Evolutionary conservation across 2,113 vertebrate species (phyloP), one percentile per base, ranked within the genome.

Genomic region (Turdus rufiventris): DNA sequence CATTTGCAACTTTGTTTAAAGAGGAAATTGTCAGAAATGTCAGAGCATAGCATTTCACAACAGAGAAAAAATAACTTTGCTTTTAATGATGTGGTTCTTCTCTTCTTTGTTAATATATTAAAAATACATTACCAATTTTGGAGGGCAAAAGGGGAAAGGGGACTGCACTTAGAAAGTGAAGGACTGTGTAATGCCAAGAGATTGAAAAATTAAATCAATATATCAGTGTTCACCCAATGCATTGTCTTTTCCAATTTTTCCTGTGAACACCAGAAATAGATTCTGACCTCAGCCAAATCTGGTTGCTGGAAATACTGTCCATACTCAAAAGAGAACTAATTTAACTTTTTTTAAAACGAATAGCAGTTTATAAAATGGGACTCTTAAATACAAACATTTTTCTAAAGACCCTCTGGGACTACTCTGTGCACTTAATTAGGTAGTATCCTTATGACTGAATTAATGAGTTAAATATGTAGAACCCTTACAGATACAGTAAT

Each of bases 11-110:
- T 71, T 91, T 72, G 53, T 79, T 96, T 95, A 77, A 96, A 93
- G 80, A 94, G 43, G 82, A 40, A 90, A 85, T 96, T 91, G 73
- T 94, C 68, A 93, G 68, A 97, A 96, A 97, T 91, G 65, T 84
- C 92, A 97, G 84, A 96, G 38, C 16, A 71, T 73, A 58, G 63
- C 48, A 74, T 85, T 89, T 96, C 94, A 91, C 42, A 48, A 85
- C 92, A 93, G 68, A 71, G 76, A 85, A 93, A 80, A 56, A 90
- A 79, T 45, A 72, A 57, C 62, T 87, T 72, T 91, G 80, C 36
- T 94, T 89, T 90, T 83, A 94, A 95, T 56, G 75, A 95, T 78
- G 65, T 50, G 77, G 65, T 91, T 24, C 68, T 97, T 80, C 29
- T 92, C n/a, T 83, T 85, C 51, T 66, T 84, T 73, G 58, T 95